Evolutionary conservation across 2,888 invertebrate genomes (phyloP), one percentile per base, ranked within the genome.

Genomic region (Aquatica leii): DNA sequence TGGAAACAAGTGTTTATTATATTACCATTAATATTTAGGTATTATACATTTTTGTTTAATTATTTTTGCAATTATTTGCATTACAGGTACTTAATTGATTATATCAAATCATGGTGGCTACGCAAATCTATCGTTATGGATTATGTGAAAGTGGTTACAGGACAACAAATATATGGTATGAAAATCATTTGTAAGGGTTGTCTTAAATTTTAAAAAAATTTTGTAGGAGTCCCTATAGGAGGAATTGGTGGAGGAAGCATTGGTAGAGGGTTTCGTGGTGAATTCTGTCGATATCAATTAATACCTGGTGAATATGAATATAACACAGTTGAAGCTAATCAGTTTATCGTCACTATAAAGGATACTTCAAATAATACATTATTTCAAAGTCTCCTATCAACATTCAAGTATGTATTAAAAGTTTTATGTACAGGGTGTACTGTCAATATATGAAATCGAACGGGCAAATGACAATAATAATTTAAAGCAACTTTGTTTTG

Each of bases 241-340:
- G 93, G 93, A 48, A 89, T 94, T 66, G 94, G 94, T 1, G 85
- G 87, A 68, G 92, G 91, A 0, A 89, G 92, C 0, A 97, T 98
- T 73, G 97, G 97, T 1, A 86, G 97, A 56, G 97, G 97, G 2
- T 97, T 88, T 81, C 89, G 90, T 75, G 97, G 97, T 14, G 95
- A 96, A 82, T 97, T 97, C 82, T 95, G 96, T 80, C 87, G 97
- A 59, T 97, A 90, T 80, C 94, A 95, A 80, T 84, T 98, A 77
- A 87, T 88, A 66, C 97, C 97, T 0, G 97, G 97, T 51, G 85
- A 93, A 63, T 96, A 95, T 81, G 92, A 94, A 75, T 93, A 95
- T 80, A 86, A 91, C 71, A 90, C 90, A 4, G 87, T 94, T 11
- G 88, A 89, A 66, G 94, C 93, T 55, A 90, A 95, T 82, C 94